Base-by-base conservation (phyloP, 2,797 vertebrate species). In the Taeniopygia guttata region DNA sequence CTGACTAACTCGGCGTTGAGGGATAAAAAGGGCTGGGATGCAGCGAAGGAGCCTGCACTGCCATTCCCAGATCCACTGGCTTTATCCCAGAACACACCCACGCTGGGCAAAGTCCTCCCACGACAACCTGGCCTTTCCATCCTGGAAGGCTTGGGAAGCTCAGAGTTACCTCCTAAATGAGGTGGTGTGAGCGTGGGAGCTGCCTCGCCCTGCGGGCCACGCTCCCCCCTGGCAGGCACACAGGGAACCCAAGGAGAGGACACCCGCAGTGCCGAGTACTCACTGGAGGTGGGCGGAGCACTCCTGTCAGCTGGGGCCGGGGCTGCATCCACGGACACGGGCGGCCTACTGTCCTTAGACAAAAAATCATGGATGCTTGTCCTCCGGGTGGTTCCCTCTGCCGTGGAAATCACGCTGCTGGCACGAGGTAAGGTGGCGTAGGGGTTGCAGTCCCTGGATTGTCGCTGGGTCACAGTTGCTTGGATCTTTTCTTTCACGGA, bases 361-460 rank as follows among this genome's bases (percentile, higher is more conserved):
- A 99, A 98, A 98, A 99, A 98, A 95, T 99, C 99, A 49, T 99
- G 99, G 98, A 99, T 99, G 98, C 99, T 99, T 82, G 99, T 99
- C 96, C 99, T 98, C 66, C 99, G 98, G 6, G 98, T 99, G 93
- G 98, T 98, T 88, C 99, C 99, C 97, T 99, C 99, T 0, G 99
- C 99, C 1, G 99, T 99, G 93, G 99, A 99, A 96, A 99, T 99
- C 88, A 99, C 99, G 27, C 98, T 99, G 98, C 99, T 99, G 91
- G 99, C 99, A 7, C 99, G 98, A 89, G 99, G 99, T 97, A 99
- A 98, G 84, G 97, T 98, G 40, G 98, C 98, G 38, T 98, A 98
- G 34, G 97, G 97, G 79, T 97, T 98, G 95, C 95, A 97, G 94
- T 98, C 98, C 95, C 97, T 97, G 92, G 98, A 94, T 29, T 98